phyloP scores from a whole-genome alignment of 2,797 vertebrate species.

The Thamnophis elegans region DNA sequence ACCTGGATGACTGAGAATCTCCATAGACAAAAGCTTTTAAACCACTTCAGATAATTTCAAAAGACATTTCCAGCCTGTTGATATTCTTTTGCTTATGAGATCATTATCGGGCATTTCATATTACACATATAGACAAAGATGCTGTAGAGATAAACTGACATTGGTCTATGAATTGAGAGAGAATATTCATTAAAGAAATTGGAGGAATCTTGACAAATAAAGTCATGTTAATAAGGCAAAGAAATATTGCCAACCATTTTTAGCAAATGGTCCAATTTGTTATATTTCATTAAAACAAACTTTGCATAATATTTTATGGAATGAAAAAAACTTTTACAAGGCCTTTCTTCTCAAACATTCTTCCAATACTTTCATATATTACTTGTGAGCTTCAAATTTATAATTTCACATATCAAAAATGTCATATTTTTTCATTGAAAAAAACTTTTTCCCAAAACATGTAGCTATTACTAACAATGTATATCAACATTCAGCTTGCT shows the following conservation, averaged over 20 bases:
- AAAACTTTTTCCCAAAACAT: background rate
- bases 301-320: background rate
- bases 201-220: background rate
- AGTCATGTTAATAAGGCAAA: background rate
- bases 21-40: background rate
- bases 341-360: no score
- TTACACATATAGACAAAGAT: background rate
- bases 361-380: background rate
- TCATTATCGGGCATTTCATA: background rate
- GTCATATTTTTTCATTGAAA: background rate
- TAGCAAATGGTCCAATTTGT: background rate
- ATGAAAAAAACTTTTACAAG: background rate
- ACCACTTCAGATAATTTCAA: background rate
- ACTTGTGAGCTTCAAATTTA: background rate
- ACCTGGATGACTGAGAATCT: no score
- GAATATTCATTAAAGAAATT: background rate
- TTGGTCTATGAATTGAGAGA: background rate
- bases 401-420: background rate
- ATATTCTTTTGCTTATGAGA: background rate
- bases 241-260: background rate
- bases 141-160: no score
- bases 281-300: background rate
- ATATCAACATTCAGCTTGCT: background rate
- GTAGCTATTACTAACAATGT: background rate
- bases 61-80: background rate